phyloP scores from a whole-genome alignment of 1,140 invertebrate species.

The Lethocerus indicus region DNA sequence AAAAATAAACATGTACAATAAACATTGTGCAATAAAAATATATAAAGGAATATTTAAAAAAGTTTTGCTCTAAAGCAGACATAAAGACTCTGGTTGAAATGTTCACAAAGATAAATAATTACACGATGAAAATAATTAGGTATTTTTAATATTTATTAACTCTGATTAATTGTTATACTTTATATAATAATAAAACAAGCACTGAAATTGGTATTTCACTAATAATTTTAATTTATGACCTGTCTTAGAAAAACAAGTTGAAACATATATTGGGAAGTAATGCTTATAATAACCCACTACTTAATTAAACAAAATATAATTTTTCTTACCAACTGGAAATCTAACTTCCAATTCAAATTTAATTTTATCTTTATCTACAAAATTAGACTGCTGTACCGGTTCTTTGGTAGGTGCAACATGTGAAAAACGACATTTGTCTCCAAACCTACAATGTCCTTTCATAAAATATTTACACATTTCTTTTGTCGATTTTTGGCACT shows the following conservation, averaged over 20 bases:
- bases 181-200: too few relatives aligned
- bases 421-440: slow-evolving; percentile 49
- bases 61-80: neutral
- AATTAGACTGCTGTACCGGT: slow-evolving; percentile 22
- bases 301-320: slow-evolving; percentile 8
- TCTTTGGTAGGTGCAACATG: slow-evolving; percentile 34
- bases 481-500: slow-evolving; percentile 23
- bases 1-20: neutral
- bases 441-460: slow-evolving; percentile 46
- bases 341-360: slow-evolving; percentile 50
- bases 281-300: too few relatives aligned
- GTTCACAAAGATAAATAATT: neutral
- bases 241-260: too few relatives aligned
- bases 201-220: too few relatives aligned
- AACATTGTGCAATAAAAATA: neutral
- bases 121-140: too few relatives aligned
- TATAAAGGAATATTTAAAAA: too few relatives aligned
- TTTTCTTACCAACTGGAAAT: slow-evolving; percentile 37
- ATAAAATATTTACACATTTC: slow-evolving; percentile 47
- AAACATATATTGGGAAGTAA: too few relatives aligned
- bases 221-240: too few relatives aligned
- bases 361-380: slow-evolving; percentile 20
- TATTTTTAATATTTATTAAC: too few relatives aligned
- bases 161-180: too few relatives aligned
- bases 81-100: neutral